A percentile compares a stretch with the other conserved stretches of the same genome.
phyloP scores from a whole-genome alignment of 2,888 invertebrate genomes.

The Melanchra persicariae region DNA sequence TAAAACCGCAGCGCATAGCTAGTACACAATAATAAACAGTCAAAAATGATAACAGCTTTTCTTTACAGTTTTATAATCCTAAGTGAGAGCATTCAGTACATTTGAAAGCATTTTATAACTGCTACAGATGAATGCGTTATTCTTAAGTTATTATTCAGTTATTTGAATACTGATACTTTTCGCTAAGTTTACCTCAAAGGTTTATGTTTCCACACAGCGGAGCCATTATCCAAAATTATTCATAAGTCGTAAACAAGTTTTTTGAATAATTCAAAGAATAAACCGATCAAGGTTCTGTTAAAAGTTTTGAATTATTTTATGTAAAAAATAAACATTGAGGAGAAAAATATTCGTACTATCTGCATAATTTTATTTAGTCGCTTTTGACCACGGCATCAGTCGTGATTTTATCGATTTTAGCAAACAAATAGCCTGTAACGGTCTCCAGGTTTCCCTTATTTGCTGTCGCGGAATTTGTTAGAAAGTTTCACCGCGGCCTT shows the following conservation, averaged over 20 bases:
- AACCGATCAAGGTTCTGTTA: slow-evolving; percentile 25
- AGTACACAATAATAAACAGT: no score
- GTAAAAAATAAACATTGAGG: background rate
- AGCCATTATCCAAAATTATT: slow-evolving; percentile 48
- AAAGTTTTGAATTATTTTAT: slow-evolving; percentile 28
- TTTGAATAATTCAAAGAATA: slow-evolving; percentile 56
- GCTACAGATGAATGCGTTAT: slow-evolving; percentile 28
- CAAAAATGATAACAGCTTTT: background rate
- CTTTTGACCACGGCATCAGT: no score
- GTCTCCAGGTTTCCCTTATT: no score
- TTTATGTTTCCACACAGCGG: slow-evolving; percentile 30
- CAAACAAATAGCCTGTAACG: no score
- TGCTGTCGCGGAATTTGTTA: no score
- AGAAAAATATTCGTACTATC: background rate
- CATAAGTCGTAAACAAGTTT: slow-evolving; percentile 14
- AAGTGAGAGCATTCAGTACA: no score
- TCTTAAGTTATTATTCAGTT: slow-evolving; percentile 12
- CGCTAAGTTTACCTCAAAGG: slow-evolving; percentile 7
- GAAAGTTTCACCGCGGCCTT: no score
- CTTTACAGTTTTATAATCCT: background rate
- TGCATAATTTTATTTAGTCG: background rate
- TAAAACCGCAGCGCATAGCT: no score
- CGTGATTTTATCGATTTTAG: no score
- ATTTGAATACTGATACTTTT: slow-evolving; percentile 12
- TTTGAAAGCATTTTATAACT: slow-evolving; percentile 15